phyloP scores from a whole-genome alignment of 2,113 vertebrate species.

The Sprattus sprattus region DNA sequence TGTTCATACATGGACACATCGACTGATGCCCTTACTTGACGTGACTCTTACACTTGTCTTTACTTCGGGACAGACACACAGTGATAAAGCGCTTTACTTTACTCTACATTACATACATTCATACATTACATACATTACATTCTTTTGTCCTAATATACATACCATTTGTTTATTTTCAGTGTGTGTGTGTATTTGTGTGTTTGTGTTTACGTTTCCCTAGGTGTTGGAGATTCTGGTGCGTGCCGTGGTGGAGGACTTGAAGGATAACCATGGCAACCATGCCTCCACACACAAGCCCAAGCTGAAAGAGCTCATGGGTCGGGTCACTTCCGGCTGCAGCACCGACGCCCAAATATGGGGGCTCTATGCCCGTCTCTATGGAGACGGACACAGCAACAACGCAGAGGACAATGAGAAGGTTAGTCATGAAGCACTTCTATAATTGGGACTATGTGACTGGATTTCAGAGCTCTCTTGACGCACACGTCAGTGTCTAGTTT shows the following conservation, averaged over 20 bases:
- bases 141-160: too few species aligned
- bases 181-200: background rate
- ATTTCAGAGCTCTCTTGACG: background rate
- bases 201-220: slow-evolving; percentile 59
- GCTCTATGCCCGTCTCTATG: slow-evolving; percentile 82
- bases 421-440: background rate
- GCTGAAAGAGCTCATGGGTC: slow-evolving; percentile 85
- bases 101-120: too few species aligned
- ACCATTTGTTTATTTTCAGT: too few species aligned
- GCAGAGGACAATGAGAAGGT: slow-evolving; percentile 88
- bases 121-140: too few species aligned
- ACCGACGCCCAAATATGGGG: slow-evolving; percentile 83
- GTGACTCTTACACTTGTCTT: too few species aligned
- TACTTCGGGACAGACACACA: too few species aligned
- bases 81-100: too few species aligned
- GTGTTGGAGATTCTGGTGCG: slow-evolving; percentile 85
- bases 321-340: slow-evolving; percentile 84
- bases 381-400: slow-evolving; percentile 73
- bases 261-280: slow-evolving; percentile 71
- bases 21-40: too few species aligned
- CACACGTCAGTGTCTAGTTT: background rate
- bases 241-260: slow-evolving; percentile 75
- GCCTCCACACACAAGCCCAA: slow-evolving; percentile 69
- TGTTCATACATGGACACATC: too few species aligned
- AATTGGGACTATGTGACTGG: background rate